Evolutionary conservation across 2,113 vertebrate genomes (phyloP), one percentile per base, ranked within the genome.

Genomic region (Meleagris gallopavo): DNA sequence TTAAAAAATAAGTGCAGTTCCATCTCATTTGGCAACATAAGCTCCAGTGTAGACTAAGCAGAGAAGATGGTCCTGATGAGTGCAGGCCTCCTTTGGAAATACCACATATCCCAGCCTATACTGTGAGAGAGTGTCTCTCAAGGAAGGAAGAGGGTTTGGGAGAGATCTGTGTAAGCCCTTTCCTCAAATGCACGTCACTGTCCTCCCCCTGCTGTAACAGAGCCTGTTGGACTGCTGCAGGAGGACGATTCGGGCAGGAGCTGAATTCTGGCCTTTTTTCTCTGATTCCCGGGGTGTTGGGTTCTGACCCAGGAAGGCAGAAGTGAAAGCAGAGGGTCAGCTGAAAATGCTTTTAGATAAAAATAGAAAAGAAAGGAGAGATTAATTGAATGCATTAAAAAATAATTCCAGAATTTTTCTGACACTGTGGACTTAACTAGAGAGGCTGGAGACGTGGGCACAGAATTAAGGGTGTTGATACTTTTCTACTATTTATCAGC

Each of bases 401-500:
- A 90, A 65, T 6, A 29, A 19, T 18, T 81, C 60, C 69, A 86
- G 76, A 90, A 34, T 77, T 89, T 61, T 91, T 94, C 55, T 13
- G 6, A 76, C 64, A 72, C 40, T 0, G 0, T 83, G 83, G 50
- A 80, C 4, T 30, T 0, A 0, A 60, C 50, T 25, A 9, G 89
- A 58, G 50, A 92, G 38, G 14, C 60, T 91, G 60, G 67, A 94
- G 85, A 77, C 9, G 12, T 48, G 38, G 85, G 38, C 1, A 0
- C n/a, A 73, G 72, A 94, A 95, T 86, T 86, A 91, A 95, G 57
- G 71, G 52, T 94, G 77, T 73, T 92, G 75, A 64, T 85, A 84
- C 34, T 85, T n/a, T 40, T 91, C 14, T 75, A 62, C 41, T 16
- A 54, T 65, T 88, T 88, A 48, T 94, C 21, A 81, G 22, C 80